These are phyloP conservation scores for Epinotia brunnichana DNA, from an alignment of 2,888 invertebrate genomes.

Conservation along the genomic window DNA sequence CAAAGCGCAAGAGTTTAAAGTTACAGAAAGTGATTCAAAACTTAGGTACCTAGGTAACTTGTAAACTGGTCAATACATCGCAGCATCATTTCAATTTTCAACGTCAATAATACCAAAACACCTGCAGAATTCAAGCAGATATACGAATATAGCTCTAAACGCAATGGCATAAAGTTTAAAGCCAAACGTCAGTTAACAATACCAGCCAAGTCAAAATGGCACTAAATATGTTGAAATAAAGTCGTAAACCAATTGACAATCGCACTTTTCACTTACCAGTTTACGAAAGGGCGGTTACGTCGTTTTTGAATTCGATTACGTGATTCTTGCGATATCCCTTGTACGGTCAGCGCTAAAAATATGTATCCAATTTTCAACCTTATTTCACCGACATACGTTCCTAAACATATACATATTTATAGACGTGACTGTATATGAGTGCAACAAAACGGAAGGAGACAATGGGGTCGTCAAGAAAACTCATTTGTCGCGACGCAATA, in stretches of 20 bases:
- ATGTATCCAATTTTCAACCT: too few species aligned
- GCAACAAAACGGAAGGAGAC: slow-evolving; percentile 29
- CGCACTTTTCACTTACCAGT: neutral
- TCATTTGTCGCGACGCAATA: slow-evolving; percentile 31
- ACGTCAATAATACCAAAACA: neutral
- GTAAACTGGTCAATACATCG: too few species aligned
- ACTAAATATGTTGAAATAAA: neutral
- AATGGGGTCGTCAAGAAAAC: slow-evolving; percentile 14
- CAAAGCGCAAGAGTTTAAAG: too few species aligned
- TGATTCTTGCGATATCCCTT: neutral
- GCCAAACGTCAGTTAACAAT: neutral
- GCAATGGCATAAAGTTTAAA: neutral
- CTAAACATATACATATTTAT: too few species aligned
- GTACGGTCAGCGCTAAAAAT: too few species aligned
- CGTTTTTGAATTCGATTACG: neutral
- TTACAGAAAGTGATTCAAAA: too few species aligned
- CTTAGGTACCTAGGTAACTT: too few species aligned
- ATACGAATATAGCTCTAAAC: neutral
- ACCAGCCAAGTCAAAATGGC: neutral
- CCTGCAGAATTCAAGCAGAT: neutral
- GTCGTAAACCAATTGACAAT: neutral
- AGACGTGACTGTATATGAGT: neutral
- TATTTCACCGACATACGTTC: too few species aligned
- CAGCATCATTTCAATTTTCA: neutral
- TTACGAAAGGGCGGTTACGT: neutral